A percentile compares a stretch with the other conserved stretches of the same genome.
These are phyloP conservation scores for Gymnodraco acuticeps DNA, from an alignment of 2,797 vertebrate genomes.

Conservation along the genomic window DNA sequence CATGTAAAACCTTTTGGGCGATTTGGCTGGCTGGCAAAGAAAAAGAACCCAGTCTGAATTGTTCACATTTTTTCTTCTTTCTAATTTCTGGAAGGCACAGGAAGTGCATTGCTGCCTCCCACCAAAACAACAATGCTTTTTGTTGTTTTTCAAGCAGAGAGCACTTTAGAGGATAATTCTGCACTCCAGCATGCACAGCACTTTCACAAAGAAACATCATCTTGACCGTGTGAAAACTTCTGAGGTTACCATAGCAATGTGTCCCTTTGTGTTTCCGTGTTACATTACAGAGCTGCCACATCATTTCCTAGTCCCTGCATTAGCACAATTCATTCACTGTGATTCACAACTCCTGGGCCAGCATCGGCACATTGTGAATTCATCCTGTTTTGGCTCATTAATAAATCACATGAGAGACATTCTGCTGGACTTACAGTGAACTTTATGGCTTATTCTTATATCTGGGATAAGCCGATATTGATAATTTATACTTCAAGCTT, in stretches of 20 bases:
- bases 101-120: no score
- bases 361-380: slow-evolving; percentile 57
- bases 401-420: slow-evolving; percentile 44
- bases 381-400: slow-evolving; percentile 57
- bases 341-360: slow-evolving; percentile 68
- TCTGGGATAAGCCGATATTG: slow-evolving; percentile 11
- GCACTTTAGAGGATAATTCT: slow-evolving; percentile 68
- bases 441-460: slow-evolving; percentile 7
- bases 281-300: slow-evolving; percentile 49
- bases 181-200: slow-evolving; percentile 54
- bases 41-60: no score
- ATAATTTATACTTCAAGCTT: slow-evolving; percentile 6
- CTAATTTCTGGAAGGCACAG: no score
- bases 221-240: slow-evolving; percentile 78
- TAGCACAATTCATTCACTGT: slow-evolving; percentile 71
- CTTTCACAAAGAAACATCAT: slow-evolving; percentile 51
- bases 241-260: slow-evolving; percentile 76
- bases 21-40: no score
- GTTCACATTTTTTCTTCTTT: no score
- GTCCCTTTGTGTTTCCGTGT: slow-evolving; percentile 47
- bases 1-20: no score
- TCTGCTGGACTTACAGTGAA: slow-evolving; percentile 20
- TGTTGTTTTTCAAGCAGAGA: slow-evolving; percentile 34
- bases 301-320: slow-evolving; percentile 54
- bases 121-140: no score